phyloP scores from a whole-genome alignment of 1,140 invertebrate species.

The Pissodes strobi region DNA sequence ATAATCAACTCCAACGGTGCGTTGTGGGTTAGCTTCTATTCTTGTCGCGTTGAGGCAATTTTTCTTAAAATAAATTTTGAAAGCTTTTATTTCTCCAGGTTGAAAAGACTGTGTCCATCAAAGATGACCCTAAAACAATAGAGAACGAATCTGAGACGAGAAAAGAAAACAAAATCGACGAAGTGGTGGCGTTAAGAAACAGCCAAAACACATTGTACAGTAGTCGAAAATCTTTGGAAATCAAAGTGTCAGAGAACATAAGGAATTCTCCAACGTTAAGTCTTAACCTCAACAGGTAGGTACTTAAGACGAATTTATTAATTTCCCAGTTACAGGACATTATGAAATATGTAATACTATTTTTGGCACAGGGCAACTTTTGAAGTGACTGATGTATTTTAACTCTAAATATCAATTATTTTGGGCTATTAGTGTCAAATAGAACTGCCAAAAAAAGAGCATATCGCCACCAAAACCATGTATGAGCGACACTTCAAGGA shows the following conservation, averaged over 20 bases:
- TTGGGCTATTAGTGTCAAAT: too few species aligned
- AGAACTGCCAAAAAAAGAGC: too few species aligned
- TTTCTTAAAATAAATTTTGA: too few species aligned
- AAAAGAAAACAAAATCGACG: conserved; percentile 18
- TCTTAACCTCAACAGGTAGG: conserved; percentile 28
- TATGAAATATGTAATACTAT: not conserved
- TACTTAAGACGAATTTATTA: not conserved
- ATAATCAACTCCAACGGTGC: too few species aligned
- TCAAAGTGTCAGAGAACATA: conserved; percentile 34
- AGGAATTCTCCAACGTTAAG: conserved; percentile 37
- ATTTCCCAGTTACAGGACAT: not conserved
- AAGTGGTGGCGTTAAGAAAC: conserved; percentile 45
- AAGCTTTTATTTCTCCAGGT: not conserved
- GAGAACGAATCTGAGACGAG: conserved; percentile 18
- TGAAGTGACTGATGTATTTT: not conserved
- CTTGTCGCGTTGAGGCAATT: too few species aligned
- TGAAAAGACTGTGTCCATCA: conserved; percentile 30
- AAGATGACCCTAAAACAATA: conserved; percentile 20
- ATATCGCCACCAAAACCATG: too few species aligned
- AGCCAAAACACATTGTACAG: conserved; percentile 50
- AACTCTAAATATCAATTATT: too few species aligned
- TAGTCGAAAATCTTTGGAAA: conserved; percentile 34
- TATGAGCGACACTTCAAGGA: too few species aligned
- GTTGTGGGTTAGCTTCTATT: too few species aligned
- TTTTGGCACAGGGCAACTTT: not conserved